Conservation (phyloP, 2,797 vertebrate species). For the Sus cebifrons region DNA sequence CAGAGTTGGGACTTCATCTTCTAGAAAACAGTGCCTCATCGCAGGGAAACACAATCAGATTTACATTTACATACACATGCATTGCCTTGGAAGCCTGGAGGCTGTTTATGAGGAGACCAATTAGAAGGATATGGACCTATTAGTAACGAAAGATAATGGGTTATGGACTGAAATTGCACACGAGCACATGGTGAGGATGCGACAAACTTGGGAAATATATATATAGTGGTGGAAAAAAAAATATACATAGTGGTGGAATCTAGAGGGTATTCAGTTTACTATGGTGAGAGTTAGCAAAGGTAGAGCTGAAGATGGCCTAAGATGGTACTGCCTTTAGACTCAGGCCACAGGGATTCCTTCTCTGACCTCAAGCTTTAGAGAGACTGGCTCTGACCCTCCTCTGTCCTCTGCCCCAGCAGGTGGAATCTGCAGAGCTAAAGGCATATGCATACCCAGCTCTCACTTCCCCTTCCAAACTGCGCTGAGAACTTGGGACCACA, state of each 20-base stretch:
- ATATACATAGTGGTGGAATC: not conserved
- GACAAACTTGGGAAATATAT: not conserved
- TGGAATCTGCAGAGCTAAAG: not conserved
- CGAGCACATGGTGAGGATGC: not conserved
- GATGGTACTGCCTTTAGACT: not conserved
- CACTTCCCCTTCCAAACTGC: not conserved
- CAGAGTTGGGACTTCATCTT: not conserved
- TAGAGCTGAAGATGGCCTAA: not conserved
- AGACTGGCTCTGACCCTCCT: not conserved
- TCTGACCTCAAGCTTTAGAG: not conserved
- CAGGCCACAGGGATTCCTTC: not conserved
- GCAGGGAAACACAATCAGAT: not conserved
- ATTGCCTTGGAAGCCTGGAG: not conserved
- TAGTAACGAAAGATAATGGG: not conserved
- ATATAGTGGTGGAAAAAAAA: too few species aligned
- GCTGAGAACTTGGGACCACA: not conserved
- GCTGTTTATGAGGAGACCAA: not conserved
- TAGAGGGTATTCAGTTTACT: not conserved
- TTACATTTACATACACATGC: not conserved
- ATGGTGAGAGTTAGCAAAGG: not conserved
- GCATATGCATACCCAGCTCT: accelerated
- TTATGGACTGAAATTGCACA: not conserved
- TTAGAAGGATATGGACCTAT: not conserved
- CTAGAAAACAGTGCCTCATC: not conserved
- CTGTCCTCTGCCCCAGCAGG: accelerated